Percentiles rank a stretch among this genome's conserved stretches.
phyloP scores from a whole-genome alignment of 2,797 vertebrate genomes.

The Falco berigora region DNA sequence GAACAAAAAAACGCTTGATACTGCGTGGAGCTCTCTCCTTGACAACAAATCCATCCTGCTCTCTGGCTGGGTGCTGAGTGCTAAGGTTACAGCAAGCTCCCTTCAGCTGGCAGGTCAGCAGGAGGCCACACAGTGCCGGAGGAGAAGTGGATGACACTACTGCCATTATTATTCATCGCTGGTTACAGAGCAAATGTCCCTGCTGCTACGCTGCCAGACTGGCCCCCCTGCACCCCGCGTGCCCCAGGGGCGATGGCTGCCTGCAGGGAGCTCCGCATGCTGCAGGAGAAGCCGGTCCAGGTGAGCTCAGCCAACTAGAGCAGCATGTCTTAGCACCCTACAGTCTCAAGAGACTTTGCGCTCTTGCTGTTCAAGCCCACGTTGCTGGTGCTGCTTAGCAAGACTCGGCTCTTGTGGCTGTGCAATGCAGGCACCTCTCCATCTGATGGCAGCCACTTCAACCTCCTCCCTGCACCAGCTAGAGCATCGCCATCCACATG shows the following conservation, averaged over 20 bases:
- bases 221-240: neutral
- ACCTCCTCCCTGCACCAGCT: neutral
- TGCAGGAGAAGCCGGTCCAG: neutral
- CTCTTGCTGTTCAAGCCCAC: neutral
- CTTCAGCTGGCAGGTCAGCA: neutral
- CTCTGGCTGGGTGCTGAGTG: fast-evolving
- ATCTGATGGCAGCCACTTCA: neutral
- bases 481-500: fast-evolving
- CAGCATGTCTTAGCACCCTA: neutral
- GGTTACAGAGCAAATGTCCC: neutral
- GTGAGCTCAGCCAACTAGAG: neutral
- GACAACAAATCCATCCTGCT: neutral
- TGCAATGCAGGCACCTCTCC: neutral
- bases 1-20: neutral
- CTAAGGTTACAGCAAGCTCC: neutral
- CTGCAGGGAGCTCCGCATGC: neutral
- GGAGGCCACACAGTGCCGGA: neutral
- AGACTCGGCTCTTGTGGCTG: neutral
- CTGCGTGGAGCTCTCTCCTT: neutral
- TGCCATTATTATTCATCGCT: neutral
- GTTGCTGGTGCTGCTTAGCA: neutral
- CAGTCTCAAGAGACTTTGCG: neutral
- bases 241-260: neutral
- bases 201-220: neutral
- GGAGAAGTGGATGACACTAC: neutral